A percentile compares a stretch with the other conserved stretches of the same genome.
Conservation (phyloP, 2,113 vertebrate species). For the Laticauda laticaudata region DNA sequence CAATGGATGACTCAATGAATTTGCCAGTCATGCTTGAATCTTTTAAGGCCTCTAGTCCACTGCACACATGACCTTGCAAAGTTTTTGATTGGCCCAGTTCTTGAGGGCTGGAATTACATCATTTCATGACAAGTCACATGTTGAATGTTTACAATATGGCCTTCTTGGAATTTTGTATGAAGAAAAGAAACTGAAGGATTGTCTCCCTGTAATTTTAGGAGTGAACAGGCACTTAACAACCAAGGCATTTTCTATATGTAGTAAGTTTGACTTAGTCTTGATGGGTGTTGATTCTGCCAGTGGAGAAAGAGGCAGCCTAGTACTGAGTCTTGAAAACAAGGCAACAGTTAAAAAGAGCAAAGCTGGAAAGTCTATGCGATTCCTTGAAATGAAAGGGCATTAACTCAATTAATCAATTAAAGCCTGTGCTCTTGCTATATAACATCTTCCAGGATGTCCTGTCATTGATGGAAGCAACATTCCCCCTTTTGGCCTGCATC, state of each 20-base stretch:
- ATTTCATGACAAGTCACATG: background rate
- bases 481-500: too few relatives aligned
- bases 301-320: background rate
- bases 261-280: background rate
- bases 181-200: background rate
- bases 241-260: background rate
- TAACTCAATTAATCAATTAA: background rate
- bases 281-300: background rate
- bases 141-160: background rate
- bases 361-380: background rate
- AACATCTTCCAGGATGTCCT: background rate
- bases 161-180: background rate
- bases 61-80: background rate
- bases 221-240: background rate
- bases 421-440: background rate
- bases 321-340: background rate
- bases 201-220: background rate
- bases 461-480: too few relatives aligned
- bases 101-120: background rate
- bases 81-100: background rate
- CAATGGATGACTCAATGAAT: background rate
- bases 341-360: background rate
- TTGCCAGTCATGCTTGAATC: background rate
- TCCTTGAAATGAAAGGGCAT: background rate
- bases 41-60: too few relatives aligned